Conservation (phyloP, 1,140 invertebrate species). For the Rhynchophorus ferrugineus region DNA sequence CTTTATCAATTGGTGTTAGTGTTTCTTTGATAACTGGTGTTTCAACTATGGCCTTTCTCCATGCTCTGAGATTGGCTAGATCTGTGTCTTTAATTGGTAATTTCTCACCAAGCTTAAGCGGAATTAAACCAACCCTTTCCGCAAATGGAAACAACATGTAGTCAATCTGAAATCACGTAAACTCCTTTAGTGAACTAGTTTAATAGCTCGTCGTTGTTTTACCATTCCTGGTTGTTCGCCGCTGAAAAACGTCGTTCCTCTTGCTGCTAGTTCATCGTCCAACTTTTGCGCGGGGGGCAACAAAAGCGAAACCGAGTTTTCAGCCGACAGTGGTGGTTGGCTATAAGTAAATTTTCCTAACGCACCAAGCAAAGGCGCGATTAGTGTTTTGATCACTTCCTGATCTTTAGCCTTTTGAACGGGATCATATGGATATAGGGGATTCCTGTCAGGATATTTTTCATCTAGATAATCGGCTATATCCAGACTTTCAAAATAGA, state of each 20-base stretch:
- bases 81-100: conserved; percentile 44
- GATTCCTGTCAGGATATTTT: conserved; percentile 55
- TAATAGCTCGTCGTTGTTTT: too few relatives aligned
- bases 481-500: conserved; percentile 72
- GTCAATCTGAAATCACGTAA: conserved; percentile 1
- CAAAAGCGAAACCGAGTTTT: conserved; percentile 28
- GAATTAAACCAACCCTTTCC: conserved; percentile 56
- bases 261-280: conserved; percentile 55
- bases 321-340: conserved; percentile 20
- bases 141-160: conserved; percentile 89
- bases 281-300: conserved; percentile 53
- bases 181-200: too few relatives aligned
- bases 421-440: conserved; percentile 63
- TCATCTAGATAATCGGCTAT: conserved; percentile 82
- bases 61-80: conserved; percentile 40
- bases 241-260: conserved; percentile 60
- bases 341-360: conserved; percentile 25
- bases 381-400: conserved; percentile 59
- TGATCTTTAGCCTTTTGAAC: conserved; percentile 67
- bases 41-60: conserved; percentile 60
- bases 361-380: conserved; percentile 41
- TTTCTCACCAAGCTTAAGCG: conserved; percentile 46
- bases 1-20: neutral
- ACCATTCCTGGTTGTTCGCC: conserved; percentile 67
- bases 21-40: conserved; percentile 43